Evolutionary conservation across 2,797 vertebrate species (phyloP).

Genomic region (Galagoides demidoff): DNA sequence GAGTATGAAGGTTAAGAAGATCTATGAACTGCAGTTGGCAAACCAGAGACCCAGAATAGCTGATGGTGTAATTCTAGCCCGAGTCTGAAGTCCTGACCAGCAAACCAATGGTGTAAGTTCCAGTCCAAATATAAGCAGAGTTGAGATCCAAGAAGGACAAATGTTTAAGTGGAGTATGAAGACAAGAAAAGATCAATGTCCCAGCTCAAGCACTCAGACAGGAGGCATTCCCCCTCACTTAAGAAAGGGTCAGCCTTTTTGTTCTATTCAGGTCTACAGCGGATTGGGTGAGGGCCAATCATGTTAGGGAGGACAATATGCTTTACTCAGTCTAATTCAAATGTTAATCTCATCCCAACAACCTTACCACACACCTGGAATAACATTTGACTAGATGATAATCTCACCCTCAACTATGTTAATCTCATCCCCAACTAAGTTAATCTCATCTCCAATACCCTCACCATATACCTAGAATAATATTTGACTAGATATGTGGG

Average conservation of each 20-base stretch:
- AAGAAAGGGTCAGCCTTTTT: neutral
- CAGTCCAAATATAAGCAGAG: neutral
- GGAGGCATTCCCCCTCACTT: neutral
- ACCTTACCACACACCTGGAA: neutral
- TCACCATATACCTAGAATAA: neutral
- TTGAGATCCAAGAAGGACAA: neutral
- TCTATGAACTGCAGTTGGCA: too few relatives aligned
- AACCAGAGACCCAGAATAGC: too few relatives aligned
- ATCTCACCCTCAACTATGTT: neutral
- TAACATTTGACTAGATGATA: neutral
- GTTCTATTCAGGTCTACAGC: neutral
- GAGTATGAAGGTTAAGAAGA: too few relatives aligned
- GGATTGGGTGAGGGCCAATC: neutral
- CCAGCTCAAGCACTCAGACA: neutral
- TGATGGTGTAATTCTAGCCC: neutral
- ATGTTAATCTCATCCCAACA: neutral
- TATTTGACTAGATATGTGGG: neutral
- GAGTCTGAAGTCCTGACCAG: neutral
- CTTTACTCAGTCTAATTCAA: neutral
- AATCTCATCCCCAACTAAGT: neutral
- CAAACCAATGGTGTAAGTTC: neutral
- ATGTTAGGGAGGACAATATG: neutral
- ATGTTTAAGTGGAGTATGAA: neutral
- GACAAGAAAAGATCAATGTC: neutral
- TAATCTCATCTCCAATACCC: neutral